Evolutionary conservation across 92 coral and sea anemone genomes (phyloP), one percentile per base, ranked within the genome.

Genomic region (Zoanthus sansibaricus): DNA sequence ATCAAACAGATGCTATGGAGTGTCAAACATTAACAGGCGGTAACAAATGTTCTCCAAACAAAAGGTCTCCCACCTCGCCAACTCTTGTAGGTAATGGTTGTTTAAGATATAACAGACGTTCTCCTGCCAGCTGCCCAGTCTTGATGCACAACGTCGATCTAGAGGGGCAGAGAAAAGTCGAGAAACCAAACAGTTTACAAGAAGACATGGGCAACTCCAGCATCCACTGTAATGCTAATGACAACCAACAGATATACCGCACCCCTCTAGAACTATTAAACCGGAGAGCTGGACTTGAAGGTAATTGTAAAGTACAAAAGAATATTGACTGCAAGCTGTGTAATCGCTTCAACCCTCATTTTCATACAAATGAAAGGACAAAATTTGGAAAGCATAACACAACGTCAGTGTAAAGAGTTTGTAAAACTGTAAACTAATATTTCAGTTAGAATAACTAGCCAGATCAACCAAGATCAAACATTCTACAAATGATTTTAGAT

Each of bases 41-140:
- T 4, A 49, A 64, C 45, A 80, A 7, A 7, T 80, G 51, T 46
- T 14, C 15, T 12, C 7, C 11, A 76, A 52, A 44, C 10, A 10
- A 64, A 21, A 61, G 21, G 17, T 18, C 37, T 13, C 54, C 18
- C 47, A 64, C n/a, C 17, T 20, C 75, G 3, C 62, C 74, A 49
- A 1, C 73, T 21, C 56, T 44, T 9, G 7, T 64, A 47, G 42
- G 75, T 1, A 80, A 67, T 33, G 85, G 75, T 64, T 80, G 85
- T 10, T 66, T 47, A 46, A 80, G 58, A 30, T 47, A 42, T n/a
- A 44, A 9, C 25, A 49, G 20, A 48, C 62, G 31, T 20, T 46
- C 47, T 1, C 66, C 30, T 30, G 62, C 74, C 20, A 80, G 85
- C 58, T 80, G 85, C 30, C 85, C 85, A 0, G 73, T 67, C 12